Conservation (phyloP, 64 coral and sea anemone species). For the Astreopora myriophthalma region DNA sequence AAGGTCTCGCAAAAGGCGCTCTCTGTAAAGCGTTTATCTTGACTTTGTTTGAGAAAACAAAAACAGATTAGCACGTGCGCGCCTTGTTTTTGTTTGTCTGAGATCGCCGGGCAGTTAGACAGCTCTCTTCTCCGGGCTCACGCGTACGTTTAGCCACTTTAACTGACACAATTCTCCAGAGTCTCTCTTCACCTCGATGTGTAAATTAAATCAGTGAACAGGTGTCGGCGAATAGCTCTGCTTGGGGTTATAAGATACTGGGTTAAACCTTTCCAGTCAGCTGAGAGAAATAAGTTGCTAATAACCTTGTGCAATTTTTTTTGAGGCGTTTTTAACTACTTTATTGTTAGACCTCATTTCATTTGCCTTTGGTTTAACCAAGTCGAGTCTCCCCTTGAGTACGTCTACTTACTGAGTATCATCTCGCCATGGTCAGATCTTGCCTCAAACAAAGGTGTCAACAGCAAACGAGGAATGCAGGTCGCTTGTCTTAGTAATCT, state of each 20-base stretch:
- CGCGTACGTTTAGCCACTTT: no score
- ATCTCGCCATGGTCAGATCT: not conserved
- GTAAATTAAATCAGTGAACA: not conserved
- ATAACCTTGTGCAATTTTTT: no score
- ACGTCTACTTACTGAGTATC: no score
- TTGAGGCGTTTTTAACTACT: no score
- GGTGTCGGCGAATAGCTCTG: not conserved
- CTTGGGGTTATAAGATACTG: not conserved
- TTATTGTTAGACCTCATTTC: no score
- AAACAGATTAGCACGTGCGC: slow-evolving; percentile 12
- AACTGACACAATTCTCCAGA: not conserved
- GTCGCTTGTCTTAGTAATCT: no score
- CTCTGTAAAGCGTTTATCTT: not conserved
- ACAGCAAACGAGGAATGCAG: no score
- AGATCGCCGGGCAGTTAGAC: no score
- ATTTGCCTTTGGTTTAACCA: no score
- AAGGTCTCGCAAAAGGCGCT: not conserved
- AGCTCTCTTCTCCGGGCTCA: not conserved
- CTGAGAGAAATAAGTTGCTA: no score
- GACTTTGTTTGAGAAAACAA: slow-evolving; percentile 2
- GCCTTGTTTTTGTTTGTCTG: not conserved
- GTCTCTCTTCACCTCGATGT: not conserved
- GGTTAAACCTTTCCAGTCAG: not conserved
- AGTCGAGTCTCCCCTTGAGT: no score
- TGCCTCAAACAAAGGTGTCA: not conserved